Percentiles rank a stretch among this genome's conserved stretches.
phyloP scores from a whole-genome alignment of 2,888 invertebrate genomes.

The Tinea trinotella region DNA sequence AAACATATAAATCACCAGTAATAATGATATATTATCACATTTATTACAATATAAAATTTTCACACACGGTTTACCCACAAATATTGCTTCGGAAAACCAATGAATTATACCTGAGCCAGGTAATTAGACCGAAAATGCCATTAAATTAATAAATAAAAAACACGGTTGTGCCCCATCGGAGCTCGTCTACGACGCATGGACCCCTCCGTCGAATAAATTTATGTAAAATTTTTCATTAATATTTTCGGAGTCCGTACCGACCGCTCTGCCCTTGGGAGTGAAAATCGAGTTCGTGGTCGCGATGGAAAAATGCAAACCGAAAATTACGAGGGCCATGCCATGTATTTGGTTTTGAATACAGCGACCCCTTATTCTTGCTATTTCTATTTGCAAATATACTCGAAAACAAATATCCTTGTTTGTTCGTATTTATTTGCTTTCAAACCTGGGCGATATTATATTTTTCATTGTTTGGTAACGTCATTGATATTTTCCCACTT shows the following conservation, averaged over 20 bases:
- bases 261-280: constrained; percentile 66
- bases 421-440: constrained; percentile 4
- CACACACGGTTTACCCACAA: constrained; percentile 1
- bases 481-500: neutral
- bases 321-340: constrained; percentile 69
- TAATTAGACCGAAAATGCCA: constrained; percentile 72
- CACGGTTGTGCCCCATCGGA: constrained; percentile 57
- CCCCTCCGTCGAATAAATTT: constrained; percentile 71
- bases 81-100: constrained; percentile 37
- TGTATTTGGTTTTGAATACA: constrained; percentile 72
- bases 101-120: constrained; percentile 69
- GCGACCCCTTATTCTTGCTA: constrained; percentile 37
- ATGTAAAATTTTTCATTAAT: constrained; percentile 74
- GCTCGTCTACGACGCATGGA: constrained; percentile 50
- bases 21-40: constrained; percentile 6
- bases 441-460: neutral
- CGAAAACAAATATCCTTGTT: neutral
- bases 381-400: constrained; percentile 2
- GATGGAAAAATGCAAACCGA: constrained; percentile 73
- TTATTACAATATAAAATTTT: constrained; percentile 4
- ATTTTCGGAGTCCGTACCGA: constrained; percentile 66
- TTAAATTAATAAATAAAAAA: constrained; percentile 73
- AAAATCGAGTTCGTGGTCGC: constrained; percentile 70
- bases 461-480: neutral
- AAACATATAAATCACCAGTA: neutral